Evolutionary conservation across 2,888 invertebrate species (phyloP), one percentile per base, ranked within the genome.

Genomic region (Agrenia bidenticulata): DNA sequence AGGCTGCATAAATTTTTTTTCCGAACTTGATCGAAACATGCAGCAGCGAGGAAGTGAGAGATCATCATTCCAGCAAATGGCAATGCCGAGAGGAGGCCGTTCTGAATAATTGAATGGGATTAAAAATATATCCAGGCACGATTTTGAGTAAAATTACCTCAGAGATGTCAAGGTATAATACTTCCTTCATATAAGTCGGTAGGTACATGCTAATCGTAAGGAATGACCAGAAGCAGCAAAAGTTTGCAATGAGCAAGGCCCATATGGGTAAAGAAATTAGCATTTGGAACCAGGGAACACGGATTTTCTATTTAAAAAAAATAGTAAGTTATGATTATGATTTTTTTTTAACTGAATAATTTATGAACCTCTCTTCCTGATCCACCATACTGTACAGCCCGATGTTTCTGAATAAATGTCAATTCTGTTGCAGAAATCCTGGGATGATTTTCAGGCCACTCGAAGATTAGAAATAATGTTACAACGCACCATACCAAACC

Each of bases 391-490:
- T 66, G 65, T 21, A 72, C 71, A 5, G 74, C 64, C n/a, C 72
- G 64, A 63, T 67, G 62, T 24, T 68, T 75, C 61, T 77, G 69
- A 11, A 79, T 69, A 60, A 75, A 78, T 15, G 64, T 55, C 21
- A 76, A 61, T 67, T 82, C 82, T 19, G 77, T 77, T 9, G 75
- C 73, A 5, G 80, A 79, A 69, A 85, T 84, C 26, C 83, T 72
- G 19, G 83, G 83, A 78, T 86, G 86, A 27, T 79, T 77, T 11
- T 81, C 80, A 1, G 86, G 83, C 17, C 80, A 81, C 68, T 85
- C 85, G 72, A 82, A 84, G 26, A 84, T 81, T 39, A 82, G 69
- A 41, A 80, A 77, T 74, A 80, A 78, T 80, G 83, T 82, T 19
- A 79, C 70, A 1, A 80, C 69, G 45, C 81, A 79, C 82, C 84